Percentiles rank a stretch among this genome's conserved stretches.
phyloP scores from a whole-genome alignment of 2,113 vertebrate species.

The Amphilophus citrinellus region DNA sequence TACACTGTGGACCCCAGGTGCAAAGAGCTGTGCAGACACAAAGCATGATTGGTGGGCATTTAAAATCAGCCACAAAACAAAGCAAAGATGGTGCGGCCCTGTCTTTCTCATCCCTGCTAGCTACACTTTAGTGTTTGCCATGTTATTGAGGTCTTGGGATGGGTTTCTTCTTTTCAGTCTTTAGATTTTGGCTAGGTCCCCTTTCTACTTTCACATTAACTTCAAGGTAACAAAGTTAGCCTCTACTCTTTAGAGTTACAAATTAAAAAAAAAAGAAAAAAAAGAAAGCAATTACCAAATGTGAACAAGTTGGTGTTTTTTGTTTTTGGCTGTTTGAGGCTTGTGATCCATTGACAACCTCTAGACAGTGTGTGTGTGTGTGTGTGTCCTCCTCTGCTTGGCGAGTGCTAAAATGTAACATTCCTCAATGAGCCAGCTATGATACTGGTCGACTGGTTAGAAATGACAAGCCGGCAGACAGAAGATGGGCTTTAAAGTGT shows the following conservation, averaged over 20 bases:
- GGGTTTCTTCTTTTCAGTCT: neutral
- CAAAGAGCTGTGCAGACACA: neutral
- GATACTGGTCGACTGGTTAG: slow-evolving; percentile 53
- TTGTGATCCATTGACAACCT: neutral
- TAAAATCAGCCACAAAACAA: neutral
- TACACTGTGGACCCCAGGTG: neutral
- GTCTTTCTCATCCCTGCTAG: neutral
- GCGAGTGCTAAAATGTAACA: slow-evolving; percentile 53
- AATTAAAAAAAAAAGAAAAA: neutral
- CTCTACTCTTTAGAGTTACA: neutral
- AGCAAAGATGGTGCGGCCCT: neutral
- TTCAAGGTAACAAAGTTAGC: neutral
- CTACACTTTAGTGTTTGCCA: neutral
- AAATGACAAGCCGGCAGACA: slow-evolving; percentile 56
- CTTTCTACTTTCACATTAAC: neutral
- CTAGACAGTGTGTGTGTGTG: neutral
- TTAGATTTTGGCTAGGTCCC: neutral
- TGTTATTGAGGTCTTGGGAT: neutral
- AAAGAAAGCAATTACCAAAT: too few relatives aligned
- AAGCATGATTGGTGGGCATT: neutral
- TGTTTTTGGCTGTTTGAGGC: neutral
- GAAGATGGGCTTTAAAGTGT: slow-evolving; percentile 50
- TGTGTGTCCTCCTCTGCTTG: slow-evolving; percentile 17
- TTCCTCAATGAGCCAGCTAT: slow-evolving; percentile 34
- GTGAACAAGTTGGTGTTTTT: too few relatives aligned